A percentile compares a stretch with the other conserved stretches of the same genome.
phyloP scores from a whole-genome alignment of 2,113 vertebrate species.

The Clarias magur region DNA sequence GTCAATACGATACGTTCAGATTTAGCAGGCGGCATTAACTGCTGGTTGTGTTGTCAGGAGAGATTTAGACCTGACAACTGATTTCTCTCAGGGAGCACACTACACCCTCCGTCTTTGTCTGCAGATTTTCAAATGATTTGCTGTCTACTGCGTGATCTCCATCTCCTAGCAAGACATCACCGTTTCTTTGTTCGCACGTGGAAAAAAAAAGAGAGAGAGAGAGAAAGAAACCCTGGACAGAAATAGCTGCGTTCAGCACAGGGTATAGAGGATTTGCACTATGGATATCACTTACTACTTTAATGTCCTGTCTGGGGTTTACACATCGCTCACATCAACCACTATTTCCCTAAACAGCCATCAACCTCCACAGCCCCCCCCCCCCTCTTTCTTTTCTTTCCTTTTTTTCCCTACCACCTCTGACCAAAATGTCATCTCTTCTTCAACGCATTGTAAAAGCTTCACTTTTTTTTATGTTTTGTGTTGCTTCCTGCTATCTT shows the following conservation, averaged over 20 bases:
- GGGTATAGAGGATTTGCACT: constrained; percentile 10
- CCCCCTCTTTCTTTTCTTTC: constrained; percentile 37
- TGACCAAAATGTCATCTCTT: constrained; percentile 60
- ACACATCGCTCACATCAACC: constrained; percentile 18
- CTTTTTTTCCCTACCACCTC: constrained; percentile 1
- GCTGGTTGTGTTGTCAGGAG: constrained; percentile 63
- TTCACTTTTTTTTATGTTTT: constrained; percentile 65
- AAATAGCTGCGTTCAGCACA: constrained; percentile 2
- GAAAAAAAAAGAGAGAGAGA: neutral
- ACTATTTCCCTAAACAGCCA: constrained; percentile 37
- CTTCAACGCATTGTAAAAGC: constrained; percentile 63
- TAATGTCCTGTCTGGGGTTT: constrained; percentile 18
- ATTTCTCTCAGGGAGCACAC: constrained; percentile 67
- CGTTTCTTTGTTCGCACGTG: constrained; percentile 31
- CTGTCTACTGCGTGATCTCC: constrained; percentile 44
- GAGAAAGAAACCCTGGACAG: neutral
- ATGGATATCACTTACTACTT: constrained; percentile 26
- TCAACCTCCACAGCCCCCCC: neutral
- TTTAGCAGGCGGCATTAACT: constrained; percentile 71
- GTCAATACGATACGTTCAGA: constrained; percentile 62
- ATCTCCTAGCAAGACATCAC: constrained; percentile 41
- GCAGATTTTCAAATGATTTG: constrained; percentile 55
- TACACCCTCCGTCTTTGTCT: constrained; percentile 70
- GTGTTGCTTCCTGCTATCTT: constrained; percentile 68
- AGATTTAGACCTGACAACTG: constrained; percentile 74